Conservation (phyloP, 2,113 vertebrate genomes). For the Rallus limicola region DNA sequence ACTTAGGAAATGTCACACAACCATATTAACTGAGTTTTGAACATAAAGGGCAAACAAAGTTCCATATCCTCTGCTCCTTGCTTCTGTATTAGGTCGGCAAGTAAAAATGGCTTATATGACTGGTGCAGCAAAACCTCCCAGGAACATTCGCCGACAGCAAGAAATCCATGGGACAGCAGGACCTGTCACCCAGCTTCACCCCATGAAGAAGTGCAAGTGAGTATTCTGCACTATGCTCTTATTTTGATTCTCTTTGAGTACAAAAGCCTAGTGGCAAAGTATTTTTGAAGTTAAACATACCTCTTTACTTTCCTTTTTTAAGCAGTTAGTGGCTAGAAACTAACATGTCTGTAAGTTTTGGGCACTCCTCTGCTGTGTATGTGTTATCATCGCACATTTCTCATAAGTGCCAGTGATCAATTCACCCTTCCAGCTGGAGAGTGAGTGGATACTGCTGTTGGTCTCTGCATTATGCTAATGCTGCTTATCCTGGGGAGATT, state of each 20-base stretch:
- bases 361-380: rapidly evolving
- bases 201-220: constrained; percentile 73
- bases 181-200: constrained; percentile 57
- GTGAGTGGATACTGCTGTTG: neutral
- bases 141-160: constrained; percentile 75
- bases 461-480: neutral
- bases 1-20: neutral
- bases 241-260: neutral
- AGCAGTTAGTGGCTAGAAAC: neutral
- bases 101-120: constrained; percentile 87
- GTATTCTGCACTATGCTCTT: neutral
- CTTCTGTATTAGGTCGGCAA: constrained; percentile 77
- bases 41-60: neutral
- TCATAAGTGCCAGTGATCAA: neutral
- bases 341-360: neutral
- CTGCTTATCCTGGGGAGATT: neutral
- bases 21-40: neutral
- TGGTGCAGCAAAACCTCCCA: constrained; percentile 81
- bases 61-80: neutral
- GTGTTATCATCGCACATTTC: rapidly evolving
- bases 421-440: neutral
- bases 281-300: neutral
- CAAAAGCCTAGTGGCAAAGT: neutral
- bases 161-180: constrained; percentile 77
- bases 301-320: neutral